Base-by-base conservation (phyloP, 1,140 invertebrate genomes). In the Hormaphis cornu region DNA sequence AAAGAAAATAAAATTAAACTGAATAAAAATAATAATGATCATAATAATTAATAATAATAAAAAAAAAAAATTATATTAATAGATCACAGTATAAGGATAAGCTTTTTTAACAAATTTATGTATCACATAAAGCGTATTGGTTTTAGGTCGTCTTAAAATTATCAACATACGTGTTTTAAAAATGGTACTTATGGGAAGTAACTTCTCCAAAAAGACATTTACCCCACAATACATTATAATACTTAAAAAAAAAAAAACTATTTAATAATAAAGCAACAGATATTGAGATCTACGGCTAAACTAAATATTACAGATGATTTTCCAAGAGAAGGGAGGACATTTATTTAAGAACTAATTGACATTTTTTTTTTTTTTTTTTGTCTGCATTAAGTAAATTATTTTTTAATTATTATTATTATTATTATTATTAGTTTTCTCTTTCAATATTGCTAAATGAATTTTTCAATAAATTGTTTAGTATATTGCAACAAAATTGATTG, bases 111-210 rank as follows among this genome's bases (percentile, higher is more conserved):
- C 58, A 63, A 63, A 44, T 63, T 63, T 63, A 63, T 63, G 30
- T 66, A 66, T 66, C 61, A 66, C 61, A 66, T 66, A 44, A 66
- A 66, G 61, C 61, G 42, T 66, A 66, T 66, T 66, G 61, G 61
- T 66, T 66, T 46, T 66, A 66, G 44, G 50, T 66, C 61, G 44
- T 66, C 61, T 66, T 66, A 66, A 66, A 48, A 66, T 66, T 66
- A 66, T 66, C 28, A 66, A 66, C 61, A 66, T 66, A 66, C 44
- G 28, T 66, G 61, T 66, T 66, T 66, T 48, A 66, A 61, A 66
- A 66, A 66, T 66, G 61, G 61, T 66, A 66, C 61, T 66, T 66
- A 50, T 66, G 61, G 61, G 61, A 66, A 48, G 28, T 66, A 18
- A 46, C 44, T 66, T 66, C 61, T 33, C 61, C 61, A 66, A 66